A percentile compares a stretch with the other conserved stretches of the same genome.
These are phyloP conservation scores for Hydractinia echinata DNA, from an alignment of 30 jellyfish, hydroid and myxozoan species.

Conservation along the genomic window DNA sequence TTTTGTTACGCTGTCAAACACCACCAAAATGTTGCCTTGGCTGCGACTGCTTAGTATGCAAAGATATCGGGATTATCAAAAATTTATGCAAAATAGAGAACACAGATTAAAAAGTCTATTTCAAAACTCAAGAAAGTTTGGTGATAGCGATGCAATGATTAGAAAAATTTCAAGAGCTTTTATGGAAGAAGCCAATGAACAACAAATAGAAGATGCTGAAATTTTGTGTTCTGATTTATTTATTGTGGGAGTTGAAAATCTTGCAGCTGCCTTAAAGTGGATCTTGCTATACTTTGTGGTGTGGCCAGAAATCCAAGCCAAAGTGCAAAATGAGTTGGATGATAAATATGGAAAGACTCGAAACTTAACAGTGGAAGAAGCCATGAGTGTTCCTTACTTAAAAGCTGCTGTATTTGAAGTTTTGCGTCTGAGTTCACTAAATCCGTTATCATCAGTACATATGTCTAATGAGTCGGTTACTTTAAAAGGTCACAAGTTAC, in stretches of 20 bases:
- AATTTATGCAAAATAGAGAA: not conserved
- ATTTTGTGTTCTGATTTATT: slow-evolving; percentile 24
- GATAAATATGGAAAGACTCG: not conserved
- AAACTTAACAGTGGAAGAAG: slow-evolving; percentile 16
- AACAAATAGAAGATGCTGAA: not conserved
- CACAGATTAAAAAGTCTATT: not conserved
- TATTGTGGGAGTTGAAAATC: slow-evolving; percentile 13
- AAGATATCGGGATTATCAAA: not conserved
- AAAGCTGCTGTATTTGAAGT: slow-evolving; percentile 13
- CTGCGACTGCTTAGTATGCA: not conserved
- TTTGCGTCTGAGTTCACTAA: slow-evolving; percentile 18
- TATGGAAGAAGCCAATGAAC: not conserved
- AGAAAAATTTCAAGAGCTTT: not conserved
- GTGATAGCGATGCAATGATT: not conserved
- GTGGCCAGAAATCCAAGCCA: slow-evolving; percentile 21
- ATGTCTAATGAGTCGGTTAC: slow-evolving; percentile 8
- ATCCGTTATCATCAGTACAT: slow-evolving; percentile 19
- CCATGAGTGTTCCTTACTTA: slow-evolving; percentile 13
- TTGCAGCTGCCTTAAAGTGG: slow-evolving; percentile 15
- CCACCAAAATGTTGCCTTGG: slow-evolving; percentile 1
- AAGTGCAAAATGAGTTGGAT: not conserved
- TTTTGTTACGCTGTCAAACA: slow-evolving; percentile 6
- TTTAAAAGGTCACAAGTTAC: slow-evolving; percentile 9
- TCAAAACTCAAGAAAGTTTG: not conserved
- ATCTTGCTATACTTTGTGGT: not conserved